Evolutionary conservation across 92 coral and sea anemone species (phyloP).

Genomic region (Anthopleura xanthogrammica): DNA sequence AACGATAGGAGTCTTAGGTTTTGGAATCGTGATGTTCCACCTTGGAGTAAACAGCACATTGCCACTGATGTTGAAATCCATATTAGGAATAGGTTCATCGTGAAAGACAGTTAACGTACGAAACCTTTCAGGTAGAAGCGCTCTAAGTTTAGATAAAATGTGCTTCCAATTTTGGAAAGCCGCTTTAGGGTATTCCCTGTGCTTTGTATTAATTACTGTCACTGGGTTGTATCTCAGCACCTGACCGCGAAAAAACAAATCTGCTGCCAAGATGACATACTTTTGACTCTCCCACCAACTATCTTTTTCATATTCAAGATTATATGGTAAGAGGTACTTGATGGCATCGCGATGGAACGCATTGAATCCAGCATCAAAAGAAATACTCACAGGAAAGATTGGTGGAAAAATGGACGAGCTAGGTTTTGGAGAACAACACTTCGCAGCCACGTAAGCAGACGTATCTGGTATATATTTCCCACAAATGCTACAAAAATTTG

Average conservation of each 20-base stretch:
- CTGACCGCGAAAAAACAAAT: slow-evolving; percentile 85
- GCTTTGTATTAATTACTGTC: slow-evolving; percentile 64
- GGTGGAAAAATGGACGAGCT: slow-evolving; percentile 47
- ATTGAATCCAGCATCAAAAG: slow-evolving; percentile 89
- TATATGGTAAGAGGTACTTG: slow-evolving; percentile 68
- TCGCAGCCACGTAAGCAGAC: slow-evolving; percentile 42
- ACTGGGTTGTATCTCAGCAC: slow-evolving; percentile 70
- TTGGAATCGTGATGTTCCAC: slow-evolving; percentile 49
- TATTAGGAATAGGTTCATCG: slow-evolving; percentile 58
- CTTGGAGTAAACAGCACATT: slow-evolving; percentile 9
- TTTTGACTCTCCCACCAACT: slow-evolving; percentile 99
- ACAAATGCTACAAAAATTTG: slow-evolving; percentile 83
- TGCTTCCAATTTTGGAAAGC: slow-evolving; percentile 70
- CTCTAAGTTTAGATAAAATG: slow-evolving; percentile 55
- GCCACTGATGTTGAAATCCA: slow-evolving; percentile 56
- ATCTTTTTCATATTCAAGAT: slow-evolving; percentile 64
- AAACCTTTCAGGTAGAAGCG: slow-evolving; percentile 42
- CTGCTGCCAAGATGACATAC: slow-evolving; percentile 80
- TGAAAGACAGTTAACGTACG: slow-evolving; percentile 50
- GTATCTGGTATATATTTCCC: slow-evolving; percentile 49
- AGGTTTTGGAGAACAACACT: slow-evolving; percentile 73
- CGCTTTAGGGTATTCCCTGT: slow-evolving; percentile 72
- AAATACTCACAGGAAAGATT: slow-evolving; percentile 76
- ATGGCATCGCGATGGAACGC: slow-evolving; percentile 80
- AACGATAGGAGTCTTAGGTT: slow-evolving; percentile 57